Base-by-base conservation (phyloP, 37 sponge, comb jelly and placozoan genomes). In the Crambe crambe region DNA sequence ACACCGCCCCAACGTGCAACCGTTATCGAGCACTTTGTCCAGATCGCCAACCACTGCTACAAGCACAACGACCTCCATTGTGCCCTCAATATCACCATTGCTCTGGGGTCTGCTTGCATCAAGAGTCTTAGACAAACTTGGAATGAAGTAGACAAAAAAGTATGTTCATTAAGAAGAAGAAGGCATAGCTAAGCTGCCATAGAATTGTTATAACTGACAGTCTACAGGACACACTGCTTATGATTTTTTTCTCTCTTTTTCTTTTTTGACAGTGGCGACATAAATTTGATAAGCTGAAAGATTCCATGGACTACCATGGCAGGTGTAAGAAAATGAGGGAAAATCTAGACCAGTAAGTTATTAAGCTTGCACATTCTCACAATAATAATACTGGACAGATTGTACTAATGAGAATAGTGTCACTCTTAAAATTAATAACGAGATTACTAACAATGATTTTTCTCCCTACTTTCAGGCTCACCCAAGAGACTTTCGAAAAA, bases 51-150 rank as follows among this genome's bases (percentile, higher is more conserved):
- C 47, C 38, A 76, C 42, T 92, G 92, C 73, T 87, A 70, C 64
- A 32, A 58, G 27, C 92, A 92, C 84, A 79, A 87, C 32, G 92
- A 92, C 85, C 31, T 87, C 57, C 89, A 92, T 81, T 79, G 92
- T 42, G 47, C 85, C 27, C 75, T 87, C 23, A 85, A 70, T 38
- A 84, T 92, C 73, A 84, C 89, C 58, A 70, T 84, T 56, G 89
- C 92, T 21, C 82, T 92, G 20, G 61, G 65, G 57, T 92, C 85
- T 0, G 79, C 79, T 23, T 56, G 73, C 31, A 73, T 92, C 32
- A 79, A 44, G 38, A 34, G 77, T 8, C 92, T 92, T 26, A 75
- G 38, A 29, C 66, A 80, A 20, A 85, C 85, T 25, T 92, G 92
- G 92, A 74, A 57, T 2, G 71, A 80, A n/a, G 85, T 92, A 21